Conservation (phyloP, 2,113 vertebrate species). For the Oostethus manadensis region DNA sequence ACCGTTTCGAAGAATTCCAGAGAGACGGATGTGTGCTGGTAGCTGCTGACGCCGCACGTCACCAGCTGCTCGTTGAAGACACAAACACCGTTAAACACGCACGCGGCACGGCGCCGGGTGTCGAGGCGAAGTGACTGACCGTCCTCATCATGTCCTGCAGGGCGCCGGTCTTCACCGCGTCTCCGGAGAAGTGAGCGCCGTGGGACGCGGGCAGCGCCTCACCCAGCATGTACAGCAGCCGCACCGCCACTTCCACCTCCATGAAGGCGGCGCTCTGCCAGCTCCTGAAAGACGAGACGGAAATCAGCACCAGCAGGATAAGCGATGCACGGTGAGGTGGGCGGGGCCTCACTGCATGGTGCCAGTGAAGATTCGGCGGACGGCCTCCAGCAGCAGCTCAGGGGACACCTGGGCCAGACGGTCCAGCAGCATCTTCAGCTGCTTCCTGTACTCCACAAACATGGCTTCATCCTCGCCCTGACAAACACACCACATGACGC, state of each 20-base stretch:
- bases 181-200: conserved; percentile 93
- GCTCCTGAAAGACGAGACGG: conserved; percentile 62
- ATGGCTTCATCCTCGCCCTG: conserved; percentile 98
- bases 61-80: conserved; percentile 75
- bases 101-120: not conserved
- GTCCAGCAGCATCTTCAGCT: conserved; percentile 92
- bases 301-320: not conserved
- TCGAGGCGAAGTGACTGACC: conserved; percentile 62
- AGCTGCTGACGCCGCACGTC: conserved; percentile 88
- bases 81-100: not conserved
- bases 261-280: conserved; percentile 89
- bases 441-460: conserved; percentile 99
- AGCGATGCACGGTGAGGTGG: too few relatives aligned
- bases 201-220: conserved; percentile 94
- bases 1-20: conserved; percentile 97
- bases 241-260: conserved; percentile 94
- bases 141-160: conserved; percentile 98
- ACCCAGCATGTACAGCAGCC: conserved; percentile 94
- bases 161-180: conserved; percentile 85
- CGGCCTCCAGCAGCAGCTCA: conserved; percentile 86
- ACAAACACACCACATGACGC: not conserved
- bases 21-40: conserved; percentile 88
- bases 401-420: conserved; percentile 95
- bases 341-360: conserved; percentile 80
- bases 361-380: conserved; percentile 85